Conservation (phyloP, 2,113 vertebrate species). For the Cinclus cinclus region DNA sequence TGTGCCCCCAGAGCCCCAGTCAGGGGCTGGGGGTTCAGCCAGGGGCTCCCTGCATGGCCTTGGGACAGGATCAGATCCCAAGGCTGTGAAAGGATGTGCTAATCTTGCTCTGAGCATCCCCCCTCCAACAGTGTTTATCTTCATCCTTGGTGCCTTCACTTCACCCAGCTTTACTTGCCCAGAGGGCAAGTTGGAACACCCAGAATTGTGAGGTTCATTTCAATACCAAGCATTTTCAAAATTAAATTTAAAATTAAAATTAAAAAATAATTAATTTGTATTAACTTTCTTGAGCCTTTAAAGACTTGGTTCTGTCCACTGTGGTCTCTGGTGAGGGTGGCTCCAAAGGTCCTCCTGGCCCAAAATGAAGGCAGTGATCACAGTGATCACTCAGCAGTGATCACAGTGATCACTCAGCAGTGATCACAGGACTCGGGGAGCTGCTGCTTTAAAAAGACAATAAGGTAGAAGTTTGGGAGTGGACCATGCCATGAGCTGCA, state of each 20-base stretch:
- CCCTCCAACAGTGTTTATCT: not conserved
- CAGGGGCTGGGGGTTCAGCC: not conserved
- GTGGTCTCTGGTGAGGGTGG: fast-evolving
- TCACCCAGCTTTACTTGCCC: not conserved
- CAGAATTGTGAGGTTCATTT: not conserved
- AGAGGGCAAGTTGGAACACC: not conserved
- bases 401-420: not conserved
- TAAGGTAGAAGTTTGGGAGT: not conserved
- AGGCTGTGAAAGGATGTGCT: not conserved
- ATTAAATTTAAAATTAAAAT: too few species aligned
- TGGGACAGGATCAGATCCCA: not conserved
- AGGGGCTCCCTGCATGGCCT: fast-evolving
- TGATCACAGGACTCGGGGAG: not conserved
- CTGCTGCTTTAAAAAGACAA: not conserved
- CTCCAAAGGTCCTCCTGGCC: not conserved
- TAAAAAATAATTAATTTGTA: not conserved
- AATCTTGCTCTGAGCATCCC: not conserved
- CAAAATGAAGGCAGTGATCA: not conserved
- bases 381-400: not conserved
- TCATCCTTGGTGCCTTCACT: not conserved
- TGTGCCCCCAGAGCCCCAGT: not conserved
- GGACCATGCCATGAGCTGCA: not conserved
- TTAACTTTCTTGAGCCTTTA: not conserved
- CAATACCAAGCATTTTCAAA: not conserved
- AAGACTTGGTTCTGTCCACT: not conserved